Evolutionary conservation across 2,797 vertebrate species (phyloP), one percentile per base, ranked within the genome.

Genomic region (Microcaecilia unicolor): DNA sequence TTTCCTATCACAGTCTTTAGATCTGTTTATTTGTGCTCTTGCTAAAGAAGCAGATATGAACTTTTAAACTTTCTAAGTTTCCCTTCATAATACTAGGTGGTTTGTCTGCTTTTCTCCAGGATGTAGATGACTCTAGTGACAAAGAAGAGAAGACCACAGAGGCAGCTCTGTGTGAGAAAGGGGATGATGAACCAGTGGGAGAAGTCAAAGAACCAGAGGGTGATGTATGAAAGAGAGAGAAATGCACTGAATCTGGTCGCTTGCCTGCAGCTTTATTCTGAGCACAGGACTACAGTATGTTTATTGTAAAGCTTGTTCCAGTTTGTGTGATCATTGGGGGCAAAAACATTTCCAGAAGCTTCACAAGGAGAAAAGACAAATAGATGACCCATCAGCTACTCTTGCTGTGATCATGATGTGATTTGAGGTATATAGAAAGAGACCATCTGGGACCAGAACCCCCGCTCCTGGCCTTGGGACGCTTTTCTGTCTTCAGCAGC

Each of bases 91-190:
- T 9, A 3, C 1, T 36, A 18, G 18, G 13, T 34, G 25, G 11
- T 37, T 14, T 23, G 9, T 57, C 44, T 58, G 20, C 19, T 48
- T 7, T 31, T 34, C 42, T 41, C 25, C 50, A 83, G 80, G 78
- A 79, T 48, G 78, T 76, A 25, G 78, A n/a, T n/a, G n/a, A n/a
- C n/a, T n/a, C 80, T 41, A 69, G 50, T 58, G 83, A 63, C n/a
- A n/a, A 72, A 10, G 18, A 24, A 1, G 59, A 54, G 41, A 72
- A 61, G 22, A 34, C 22, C 11, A 3, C 0, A n/a, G 59, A 45
- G 48, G 56, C 49, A 36, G 25, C 11, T 1, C 9, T 45, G 5
- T 13, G 27, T 4, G 58, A 57, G 25, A 61, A 64, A 34, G 38
- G 21, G 25, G n/a, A 10, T 0, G 42, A 42, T 43, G 19, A 48